Evolutionary conservation across 2,888 invertebrate genomes (phyloP).

Genomic region (Listrodromus nycthemerus): DNA sequence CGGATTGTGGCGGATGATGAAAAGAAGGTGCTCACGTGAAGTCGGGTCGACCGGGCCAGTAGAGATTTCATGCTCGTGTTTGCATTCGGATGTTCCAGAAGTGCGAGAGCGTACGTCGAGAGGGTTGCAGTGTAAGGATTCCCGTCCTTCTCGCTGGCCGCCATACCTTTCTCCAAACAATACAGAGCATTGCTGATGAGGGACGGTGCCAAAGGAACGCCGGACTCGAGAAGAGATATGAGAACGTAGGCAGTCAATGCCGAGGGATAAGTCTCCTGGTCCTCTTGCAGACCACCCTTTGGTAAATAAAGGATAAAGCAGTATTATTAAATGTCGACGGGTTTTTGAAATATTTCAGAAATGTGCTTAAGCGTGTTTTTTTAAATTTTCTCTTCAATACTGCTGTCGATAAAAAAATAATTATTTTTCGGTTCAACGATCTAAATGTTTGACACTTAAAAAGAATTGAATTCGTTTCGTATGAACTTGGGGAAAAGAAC

Average conservation of each 20-base stretch:
- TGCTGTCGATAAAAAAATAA: too few relatives aligned
- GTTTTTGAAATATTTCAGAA: too few relatives aligned
- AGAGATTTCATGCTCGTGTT: slow-evolving; percentile 83
- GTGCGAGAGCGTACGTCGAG: slow-evolving; percentile 85
- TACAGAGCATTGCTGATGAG: slow-evolving; percentile 87
- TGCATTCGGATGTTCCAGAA: slow-evolving; percentile 85
- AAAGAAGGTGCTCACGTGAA: slow-evolving; percentile 74
- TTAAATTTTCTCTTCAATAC: too few relatives aligned
- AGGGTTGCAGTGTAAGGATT: slow-evolving; percentile 86
- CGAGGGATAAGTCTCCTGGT: slow-evolving; percentile 83
- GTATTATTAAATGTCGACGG: too few relatives aligned
- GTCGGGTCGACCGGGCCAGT: slow-evolving; percentile 83
- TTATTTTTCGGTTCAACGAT: too few relatives aligned
- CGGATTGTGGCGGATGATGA: background rate
- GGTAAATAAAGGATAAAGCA: background rate
- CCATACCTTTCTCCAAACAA: slow-evolving; percentile 85
- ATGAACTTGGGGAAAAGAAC: background rate
- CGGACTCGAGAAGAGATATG: slow-evolving; percentile 88
- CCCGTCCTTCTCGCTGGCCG: slow-evolving; percentile 74
- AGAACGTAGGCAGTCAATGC: slow-evolving; percentile 90
- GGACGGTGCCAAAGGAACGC: slow-evolving; percentile 85
- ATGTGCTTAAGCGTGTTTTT: too few relatives aligned
- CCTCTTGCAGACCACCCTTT: slow-evolving; percentile 80
- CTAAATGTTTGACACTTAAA: background rate
- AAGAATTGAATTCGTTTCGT: background rate